phyloP scores from a whole-genome alignment of 2,797 vertebrate genomes.

The Hapalemur alaotrensis region DNA sequence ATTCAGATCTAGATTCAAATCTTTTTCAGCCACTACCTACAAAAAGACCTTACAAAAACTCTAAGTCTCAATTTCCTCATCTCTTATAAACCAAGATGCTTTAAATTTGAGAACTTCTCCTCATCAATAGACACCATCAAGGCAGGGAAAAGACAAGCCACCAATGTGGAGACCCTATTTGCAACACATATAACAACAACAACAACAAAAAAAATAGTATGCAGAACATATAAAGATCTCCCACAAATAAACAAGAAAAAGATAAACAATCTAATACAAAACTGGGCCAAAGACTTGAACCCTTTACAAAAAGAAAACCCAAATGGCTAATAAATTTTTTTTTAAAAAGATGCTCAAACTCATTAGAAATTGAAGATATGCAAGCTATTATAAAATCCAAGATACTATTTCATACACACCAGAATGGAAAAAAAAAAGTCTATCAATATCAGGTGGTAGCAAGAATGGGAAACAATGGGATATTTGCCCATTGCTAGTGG shows the following conservation, averaged over 20 bases:
- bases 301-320: constrained; percentile 22
- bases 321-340: background rate
- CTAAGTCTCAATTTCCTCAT: background rate
- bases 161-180: background rate
- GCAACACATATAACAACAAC: background rate
- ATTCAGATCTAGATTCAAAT: constrained; percentile 31
- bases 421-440: background rate
- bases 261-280: background rate
- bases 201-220: background rate
- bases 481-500: background rate
- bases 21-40: background rate
- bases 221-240: background rate
- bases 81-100: background rate
- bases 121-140: background rate
- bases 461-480: background rate
- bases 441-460: background rate
- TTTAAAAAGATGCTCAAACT: background rate
- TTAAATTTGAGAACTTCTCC: background rate
- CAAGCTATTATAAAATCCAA: background rate
- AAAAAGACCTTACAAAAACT: background rate
- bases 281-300: background rate
- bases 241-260: constrained; percentile 13
- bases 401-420: background rate
- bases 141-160: background rate
- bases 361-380: constrained; percentile 17